phyloP scores from a whole-genome alignment of 2,888 invertebrate species.

The Lypha dubia region DNA sequence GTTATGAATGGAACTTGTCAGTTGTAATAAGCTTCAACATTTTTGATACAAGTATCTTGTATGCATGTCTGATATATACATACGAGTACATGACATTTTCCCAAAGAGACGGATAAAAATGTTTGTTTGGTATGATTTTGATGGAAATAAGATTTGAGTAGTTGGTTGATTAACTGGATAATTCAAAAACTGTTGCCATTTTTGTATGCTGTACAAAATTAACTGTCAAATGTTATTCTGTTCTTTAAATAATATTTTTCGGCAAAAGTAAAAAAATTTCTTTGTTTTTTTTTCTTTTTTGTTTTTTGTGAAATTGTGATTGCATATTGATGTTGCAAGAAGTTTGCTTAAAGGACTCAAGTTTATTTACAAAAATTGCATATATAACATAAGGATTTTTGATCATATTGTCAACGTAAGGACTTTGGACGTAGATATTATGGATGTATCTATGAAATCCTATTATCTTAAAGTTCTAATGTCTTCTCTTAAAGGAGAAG shows the following conservation, averaged over 20 bases:
- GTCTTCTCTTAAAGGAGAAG: no score
- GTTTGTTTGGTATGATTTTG: constrained; percentile 52
- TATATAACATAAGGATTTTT: no score
- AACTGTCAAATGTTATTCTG: constrained; percentile 48
- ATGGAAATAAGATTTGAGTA: constrained; percentile 63
- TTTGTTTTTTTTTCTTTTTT: no score
- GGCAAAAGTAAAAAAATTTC: not conserved
- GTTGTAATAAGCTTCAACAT: constrained; percentile 75
- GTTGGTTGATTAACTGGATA: constrained; percentile 61
- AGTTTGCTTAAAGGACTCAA: not conserved
- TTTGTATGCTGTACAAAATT: constrained; percentile 30
- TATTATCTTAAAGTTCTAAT: no score
- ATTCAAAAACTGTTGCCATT: constrained; percentile 49
- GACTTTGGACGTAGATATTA: no score
- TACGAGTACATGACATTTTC: constrained; percentile 65
- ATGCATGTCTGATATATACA: constrained; percentile 41
- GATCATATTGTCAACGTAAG: no score
- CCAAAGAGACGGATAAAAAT: constrained; percentile 45
- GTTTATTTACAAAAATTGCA: not conserved
- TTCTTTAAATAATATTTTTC: not conserved
- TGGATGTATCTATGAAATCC: no score
- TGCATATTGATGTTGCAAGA: not conserved
- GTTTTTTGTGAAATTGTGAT: no score
- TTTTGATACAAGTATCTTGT: constrained; percentile 31
- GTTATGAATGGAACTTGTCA: constrained; percentile 80